Evolutionary conservation across 2,113 vertebrate genomes (phyloP).

Genomic region (Sclerurus mexicanus): DNA sequence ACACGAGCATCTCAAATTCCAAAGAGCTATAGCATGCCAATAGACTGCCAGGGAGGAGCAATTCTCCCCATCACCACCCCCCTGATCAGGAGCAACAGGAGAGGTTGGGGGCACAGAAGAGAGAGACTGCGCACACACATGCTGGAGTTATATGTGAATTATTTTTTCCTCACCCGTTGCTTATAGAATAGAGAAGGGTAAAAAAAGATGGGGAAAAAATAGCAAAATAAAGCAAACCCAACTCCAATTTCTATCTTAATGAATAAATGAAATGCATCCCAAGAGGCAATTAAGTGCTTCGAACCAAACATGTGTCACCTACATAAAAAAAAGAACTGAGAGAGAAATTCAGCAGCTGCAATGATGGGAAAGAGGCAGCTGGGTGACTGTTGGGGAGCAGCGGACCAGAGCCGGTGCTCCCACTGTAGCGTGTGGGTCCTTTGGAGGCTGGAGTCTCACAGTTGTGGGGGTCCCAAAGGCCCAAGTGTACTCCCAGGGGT

Average conservation of each 20-base stretch:
- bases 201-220: not conserved
- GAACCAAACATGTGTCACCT: constrained; percentile 34
- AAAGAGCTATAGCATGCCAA: not conserved
- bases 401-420: not conserved
- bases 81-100: not conserved
- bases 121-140: not conserved
- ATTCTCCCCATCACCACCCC: not conserved
- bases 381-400: not conserved
- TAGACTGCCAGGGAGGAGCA: not conserved
- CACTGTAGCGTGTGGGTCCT: accelerated
- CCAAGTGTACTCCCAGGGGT: not conserved
- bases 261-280: constrained; percentile 52
- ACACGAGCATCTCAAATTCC: not conserved
- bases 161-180: not conserved
- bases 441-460: accelerated
- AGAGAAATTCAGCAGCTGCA: constrained; percentile 21
- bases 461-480: accelerated
- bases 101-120: not conserved
- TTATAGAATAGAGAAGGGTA: not conserved
- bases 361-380: not conserved
- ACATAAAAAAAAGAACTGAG: not conserved
- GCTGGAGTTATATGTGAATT: not conserved
- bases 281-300: constrained; percentile 51
- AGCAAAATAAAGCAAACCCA: constrained; percentile 13
- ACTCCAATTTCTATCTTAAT: constrained; percentile 43